Percentiles rank a stretch among this genome's conserved stretches.
These are phyloP conservation scores for Myotis planiceps DNA, from an alignment of 2,797 vertebrate genomes.

Conservation along the genomic window DNA sequence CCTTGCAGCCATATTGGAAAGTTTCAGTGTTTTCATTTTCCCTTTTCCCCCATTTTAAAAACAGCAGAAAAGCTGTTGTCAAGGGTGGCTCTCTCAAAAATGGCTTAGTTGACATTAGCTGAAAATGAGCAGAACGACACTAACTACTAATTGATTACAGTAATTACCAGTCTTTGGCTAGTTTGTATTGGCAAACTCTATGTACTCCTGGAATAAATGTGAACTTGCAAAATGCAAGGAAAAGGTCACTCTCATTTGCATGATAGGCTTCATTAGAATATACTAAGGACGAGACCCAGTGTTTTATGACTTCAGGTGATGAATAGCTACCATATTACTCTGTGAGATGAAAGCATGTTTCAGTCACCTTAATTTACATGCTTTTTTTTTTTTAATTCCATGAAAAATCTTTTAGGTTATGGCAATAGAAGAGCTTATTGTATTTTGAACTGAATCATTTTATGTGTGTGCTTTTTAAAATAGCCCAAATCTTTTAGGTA, in stretches of 20 bases:
- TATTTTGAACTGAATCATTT: constrained; percentile 69
- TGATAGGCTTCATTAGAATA: constrained; percentile 99
- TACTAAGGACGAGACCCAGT: constrained; percentile 95
- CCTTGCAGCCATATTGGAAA: constrained; percentile 82
- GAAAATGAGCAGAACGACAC: constrained; percentile 94
- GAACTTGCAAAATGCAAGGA: constrained; percentile 95
- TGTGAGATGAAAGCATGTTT: constrained; percentile 93
- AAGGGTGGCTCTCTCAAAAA: constrained; percentile 89
- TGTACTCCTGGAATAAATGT: constrained; percentile 94
- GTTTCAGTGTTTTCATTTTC: constrained; percentile 79
- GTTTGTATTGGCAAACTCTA: constrained; percentile 96
- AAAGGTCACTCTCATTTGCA: constrained; percentile 99
- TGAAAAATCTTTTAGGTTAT: constrained; percentile 86
- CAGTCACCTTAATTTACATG: constrained; percentile 98
- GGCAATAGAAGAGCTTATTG: constrained; percentile 86
- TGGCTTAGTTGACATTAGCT: constrained; percentile 92
- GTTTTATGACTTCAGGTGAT: constrained; percentile 97
- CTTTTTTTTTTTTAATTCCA: constrained; percentile 87
- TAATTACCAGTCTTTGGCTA: constrained; percentile 96
- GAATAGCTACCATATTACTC: constrained; percentile 93
- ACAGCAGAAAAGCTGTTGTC: constrained; percentile 87
- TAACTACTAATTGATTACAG: constrained; percentile 98
- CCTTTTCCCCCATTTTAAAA: constrained; percentile 70
- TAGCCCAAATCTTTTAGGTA: constrained; percentile 54
- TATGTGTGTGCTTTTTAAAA: constrained; percentile 59